A percentile compares a stretch with the other conserved stretches of the same genome.
These are phyloP conservation scores for Drosophila bifasciata DNA, from an alignment of 1,140 invertebrate genomes.

Conservation along the genomic window DNA sequence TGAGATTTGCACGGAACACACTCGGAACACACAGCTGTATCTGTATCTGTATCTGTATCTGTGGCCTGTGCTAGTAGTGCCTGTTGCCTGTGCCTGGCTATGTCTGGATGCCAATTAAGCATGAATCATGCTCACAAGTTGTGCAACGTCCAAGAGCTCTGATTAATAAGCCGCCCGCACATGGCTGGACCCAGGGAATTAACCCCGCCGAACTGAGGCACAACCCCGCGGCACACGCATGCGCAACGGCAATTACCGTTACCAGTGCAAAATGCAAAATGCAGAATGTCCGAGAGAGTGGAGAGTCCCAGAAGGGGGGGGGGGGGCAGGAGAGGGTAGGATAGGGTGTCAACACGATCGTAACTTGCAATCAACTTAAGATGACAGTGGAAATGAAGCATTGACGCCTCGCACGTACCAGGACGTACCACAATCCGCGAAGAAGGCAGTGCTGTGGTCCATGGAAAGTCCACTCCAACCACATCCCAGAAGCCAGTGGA, in stretches of 20 bases:
- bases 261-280: conserved; percentile 13
- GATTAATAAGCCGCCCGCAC: conserved; percentile 76
- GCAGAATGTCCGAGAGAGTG: not conserved
- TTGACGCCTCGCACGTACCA: conserved; percentile 83
- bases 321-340: conserved; percentile 28
- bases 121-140: conserved; percentile 69
- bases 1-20: conserved; percentile 67
- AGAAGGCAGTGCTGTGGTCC: conserved; percentile 51
- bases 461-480: conserved; percentile 43
- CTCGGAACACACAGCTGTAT: conserved; percentile 38
- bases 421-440: conserved; percentile 26
- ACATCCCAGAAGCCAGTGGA: conserved; percentile 24
- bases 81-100: not conserved
- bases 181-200: conserved; percentile 35
- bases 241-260: conserved; percentile 62
- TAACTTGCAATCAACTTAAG: conserved; percentile 84
- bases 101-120: conserved; percentile 64
- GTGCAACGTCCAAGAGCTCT: conserved; percentile 50
- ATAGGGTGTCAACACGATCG: conserved; percentile 78
- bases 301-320: not conserved
- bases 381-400: conserved; percentile 84
- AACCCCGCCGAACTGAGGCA: conserved; percentile 23
- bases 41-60: conserved; percentile 5
- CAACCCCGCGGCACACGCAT: conserved; percentile 53
- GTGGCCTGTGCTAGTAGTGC: not conserved